phyloP scores from a whole-genome alignment of 2,797 vertebrate genomes.

The Hemitrygon akajei region DNA sequence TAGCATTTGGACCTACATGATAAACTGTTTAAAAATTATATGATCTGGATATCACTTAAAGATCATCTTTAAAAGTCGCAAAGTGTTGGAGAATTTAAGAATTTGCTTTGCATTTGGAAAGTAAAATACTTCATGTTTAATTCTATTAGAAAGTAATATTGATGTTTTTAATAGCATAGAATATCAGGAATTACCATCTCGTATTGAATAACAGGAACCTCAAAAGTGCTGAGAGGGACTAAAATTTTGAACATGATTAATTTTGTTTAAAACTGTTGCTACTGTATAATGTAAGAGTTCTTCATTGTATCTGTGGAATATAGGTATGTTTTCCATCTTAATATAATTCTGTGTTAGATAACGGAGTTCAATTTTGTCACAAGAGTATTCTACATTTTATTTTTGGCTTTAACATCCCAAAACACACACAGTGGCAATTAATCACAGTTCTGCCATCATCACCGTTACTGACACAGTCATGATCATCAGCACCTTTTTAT shows the following conservation, averaged over 20 bases:
- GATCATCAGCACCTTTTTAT: slow-evolving; percentile 35
- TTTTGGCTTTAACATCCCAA: slow-evolving; percentile 38
- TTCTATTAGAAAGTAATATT: not conserved
- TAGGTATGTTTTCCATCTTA: slow-evolving; percentile 20
- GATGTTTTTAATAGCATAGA: not conserved
- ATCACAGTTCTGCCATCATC: slow-evolving; percentile 34
- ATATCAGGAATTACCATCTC: not conserved
- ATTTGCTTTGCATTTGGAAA: not conserved
- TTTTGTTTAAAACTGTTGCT: slow-evolving; percentile 17
- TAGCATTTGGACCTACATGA: not conserved
- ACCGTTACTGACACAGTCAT: slow-evolving; percentile 35
- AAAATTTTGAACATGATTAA: slow-evolving; percentile 36
- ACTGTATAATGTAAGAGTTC: slow-evolving; percentile 5
- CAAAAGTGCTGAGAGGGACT: slow-evolving; percentile 20
- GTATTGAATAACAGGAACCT: not conserved
- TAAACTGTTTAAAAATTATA: not conserved
- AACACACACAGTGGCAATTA: slow-evolving; percentile 37
- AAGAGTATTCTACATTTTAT: slow-evolving; percentile 37
- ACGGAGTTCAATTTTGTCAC: slow-evolving; percentile 35
- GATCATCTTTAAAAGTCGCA: not conserved
- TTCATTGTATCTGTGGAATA: slow-evolving; percentile 9
- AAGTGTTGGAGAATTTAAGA: not conserved
- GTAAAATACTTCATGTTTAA: not conserved
- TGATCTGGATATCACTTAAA: not conserved
- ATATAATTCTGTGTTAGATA: slow-evolving; percentile 31